A percentile compares a stretch with the other conserved stretches of the same genome.
Evolutionary conservation across 2,888 invertebrate species (phyloP).

Genomic region (Acrocyrtus sp.): DNA sequence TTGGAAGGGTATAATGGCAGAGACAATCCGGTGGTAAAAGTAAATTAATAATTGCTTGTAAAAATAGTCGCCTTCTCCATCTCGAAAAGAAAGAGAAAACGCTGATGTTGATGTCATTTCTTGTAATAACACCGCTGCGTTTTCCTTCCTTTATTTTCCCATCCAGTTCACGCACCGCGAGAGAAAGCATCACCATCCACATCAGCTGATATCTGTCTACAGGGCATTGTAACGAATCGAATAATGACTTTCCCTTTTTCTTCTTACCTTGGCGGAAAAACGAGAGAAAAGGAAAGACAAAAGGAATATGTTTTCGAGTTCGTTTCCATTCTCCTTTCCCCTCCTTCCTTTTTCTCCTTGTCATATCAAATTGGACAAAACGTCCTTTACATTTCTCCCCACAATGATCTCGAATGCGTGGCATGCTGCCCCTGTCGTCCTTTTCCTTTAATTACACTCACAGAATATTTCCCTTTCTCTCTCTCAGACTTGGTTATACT

Average conservation of each 20-base stretch:
- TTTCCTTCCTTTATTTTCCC: constrained; percentile 20
- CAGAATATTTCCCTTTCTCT: too few species aligned
- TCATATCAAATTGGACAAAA: too few species aligned
- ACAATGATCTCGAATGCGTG: constrained; percentile 39
- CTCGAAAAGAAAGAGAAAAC: too few species aligned
- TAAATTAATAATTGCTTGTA: too few species aligned
- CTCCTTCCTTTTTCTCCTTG: too few species aligned
- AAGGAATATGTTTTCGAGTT: constrained; percentile 15
- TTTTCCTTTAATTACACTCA: constrained; percentile 48
- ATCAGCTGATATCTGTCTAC: constrained; percentile 28
- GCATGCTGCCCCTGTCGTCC: constrained; percentile 41
- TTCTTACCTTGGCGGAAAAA: too few species aligned
- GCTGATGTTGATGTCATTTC: constrained; percentile 34
- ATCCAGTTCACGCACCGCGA: too few species aligned
- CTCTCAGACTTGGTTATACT: constrained; percentile 31
- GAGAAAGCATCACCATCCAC: too few species aligned
- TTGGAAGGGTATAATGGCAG: too few species aligned
- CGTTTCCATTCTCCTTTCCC: too few species aligned
- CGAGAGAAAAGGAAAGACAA: constrained; percentile 2
- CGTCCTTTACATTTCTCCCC: not conserved
- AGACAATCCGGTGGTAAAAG: too few species aligned
- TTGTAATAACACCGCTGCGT: constrained; percentile 31
- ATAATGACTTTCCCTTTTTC: constrained; percentile 28
- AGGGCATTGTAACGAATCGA: constrained; percentile 36
- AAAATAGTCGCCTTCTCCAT: too few species aligned